A percentile compares a stretch with the other conserved stretches of the same genome.
Evolutionary conservation across 2,113 vertebrate species (phyloP).

Genomic region (Bagarius yarrelli): DNA sequence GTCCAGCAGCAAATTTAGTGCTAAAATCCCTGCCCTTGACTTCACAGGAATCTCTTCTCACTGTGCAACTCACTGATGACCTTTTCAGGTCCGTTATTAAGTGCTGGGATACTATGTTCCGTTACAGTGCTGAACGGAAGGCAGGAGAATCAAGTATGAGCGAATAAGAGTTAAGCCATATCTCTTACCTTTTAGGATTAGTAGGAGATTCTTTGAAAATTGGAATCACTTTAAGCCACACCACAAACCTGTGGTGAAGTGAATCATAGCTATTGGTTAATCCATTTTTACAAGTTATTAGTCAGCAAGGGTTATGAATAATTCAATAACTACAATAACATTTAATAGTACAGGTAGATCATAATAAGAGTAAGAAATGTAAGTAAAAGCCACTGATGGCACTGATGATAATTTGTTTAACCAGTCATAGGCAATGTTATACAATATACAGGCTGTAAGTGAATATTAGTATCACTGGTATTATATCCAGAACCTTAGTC

Average conservation of each 20-base stretch:
- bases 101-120: constrained; percentile 61
- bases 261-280: background rate
- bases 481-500: background rate
- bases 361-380: background rate
- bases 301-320: background rate
- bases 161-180: constrained; percentile 56
- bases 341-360: background rate
- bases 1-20: constrained; percentile 64
- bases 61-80: constrained; percentile 68
- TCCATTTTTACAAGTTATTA: background rate
- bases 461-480: background rate
- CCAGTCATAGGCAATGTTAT: background rate
- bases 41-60: constrained; percentile 67
- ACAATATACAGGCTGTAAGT: background rate
- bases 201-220: constrained; percentile 48
- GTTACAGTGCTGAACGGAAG: constrained; percentile 42
- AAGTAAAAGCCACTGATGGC: background rate
- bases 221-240: too few species aligned
- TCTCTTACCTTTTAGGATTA: constrained; percentile 56
- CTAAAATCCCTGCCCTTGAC: constrained; percentile 70
- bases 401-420: background rate
- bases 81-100: constrained; percentile 72
- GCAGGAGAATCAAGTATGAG: constrained; percentile 67
- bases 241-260: background rate
- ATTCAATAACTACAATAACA: background rate